phyloP scores from a whole-genome alignment of 2,888 invertebrate species.

The Argyra leucocephala region DNA sequence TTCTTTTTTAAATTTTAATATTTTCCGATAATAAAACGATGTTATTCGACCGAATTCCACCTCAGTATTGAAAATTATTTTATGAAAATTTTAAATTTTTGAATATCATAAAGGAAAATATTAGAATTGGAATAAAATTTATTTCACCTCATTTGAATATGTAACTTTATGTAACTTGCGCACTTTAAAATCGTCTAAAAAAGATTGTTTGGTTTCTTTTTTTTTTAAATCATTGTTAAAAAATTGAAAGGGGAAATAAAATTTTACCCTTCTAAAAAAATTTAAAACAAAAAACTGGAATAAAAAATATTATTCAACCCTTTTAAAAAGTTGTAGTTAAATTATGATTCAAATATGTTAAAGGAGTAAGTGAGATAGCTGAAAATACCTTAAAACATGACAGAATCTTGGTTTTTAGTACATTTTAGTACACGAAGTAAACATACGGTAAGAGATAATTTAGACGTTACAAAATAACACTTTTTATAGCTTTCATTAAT shows the following conservation, averaged over 20 bases:
- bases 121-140: neutral
- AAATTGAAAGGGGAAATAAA: neutral
- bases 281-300: no score
- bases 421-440: no score
- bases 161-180: neutral
- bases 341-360: no score
- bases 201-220: neutral
- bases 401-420: no score
- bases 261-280: neutral
- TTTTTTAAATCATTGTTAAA: neutral
- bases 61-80: neutral
- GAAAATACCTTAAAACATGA: no score
- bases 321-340: neutral
- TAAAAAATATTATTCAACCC: no score
- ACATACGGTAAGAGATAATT: no score
- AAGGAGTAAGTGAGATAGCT: no score
- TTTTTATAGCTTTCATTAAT: no score
- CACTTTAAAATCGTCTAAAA: conserved; percentile 3
- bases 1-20: no score
- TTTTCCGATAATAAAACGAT: neutral
- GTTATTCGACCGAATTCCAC: neutral
- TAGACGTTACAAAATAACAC: no score
- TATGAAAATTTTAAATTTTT: neutral
- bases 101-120: neutral
- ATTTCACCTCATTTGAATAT: conserved; percentile 1